These are phyloP conservation scores for Tetramorium parvispinum DNA, from an alignment of 1,140 invertebrate species.

Conservation along the genomic window DNA sequence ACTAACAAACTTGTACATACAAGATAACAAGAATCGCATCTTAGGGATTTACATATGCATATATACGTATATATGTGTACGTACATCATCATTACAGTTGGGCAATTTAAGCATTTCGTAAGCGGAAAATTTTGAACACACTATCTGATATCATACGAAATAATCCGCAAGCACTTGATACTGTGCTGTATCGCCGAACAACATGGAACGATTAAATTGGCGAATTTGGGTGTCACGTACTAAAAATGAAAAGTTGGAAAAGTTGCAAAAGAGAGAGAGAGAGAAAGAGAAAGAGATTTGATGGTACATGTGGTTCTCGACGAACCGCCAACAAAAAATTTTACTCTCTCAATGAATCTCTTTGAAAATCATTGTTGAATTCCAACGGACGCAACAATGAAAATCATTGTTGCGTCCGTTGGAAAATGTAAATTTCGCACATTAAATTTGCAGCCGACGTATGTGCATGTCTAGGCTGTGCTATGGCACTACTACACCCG, in stretches of 20 bases:
- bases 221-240: not conserved
- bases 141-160: slow-evolving; percentile 26
- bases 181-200: no score
- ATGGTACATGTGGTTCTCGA: no score
- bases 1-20: not conserved
- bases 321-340: no score
- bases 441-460: slow-evolving; percentile 44
- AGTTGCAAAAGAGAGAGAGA: not conserved
- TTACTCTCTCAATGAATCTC: no score
- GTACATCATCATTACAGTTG: not conserved
- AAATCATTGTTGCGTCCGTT: not conserved
- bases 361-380: not conserved
- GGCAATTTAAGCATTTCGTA: not conserved
- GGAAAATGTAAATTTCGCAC: slow-evolving; percentile 62
- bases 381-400: no score
- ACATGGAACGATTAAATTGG: not conserved
- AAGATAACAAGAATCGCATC: not conserved
- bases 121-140: slow-evolving; percentile 25
- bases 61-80: no score
- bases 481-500: slow-evolving; percentile 51
- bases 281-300: not conserved
- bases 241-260: not conserved
- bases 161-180: not conserved
- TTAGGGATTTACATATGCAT: not conserved
- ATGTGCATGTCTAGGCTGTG: slow-evolving; percentile 20